Base-by-base conservation (phyloP, 2,888 invertebrate species). In the Ctenicera cuprea region DNA sequence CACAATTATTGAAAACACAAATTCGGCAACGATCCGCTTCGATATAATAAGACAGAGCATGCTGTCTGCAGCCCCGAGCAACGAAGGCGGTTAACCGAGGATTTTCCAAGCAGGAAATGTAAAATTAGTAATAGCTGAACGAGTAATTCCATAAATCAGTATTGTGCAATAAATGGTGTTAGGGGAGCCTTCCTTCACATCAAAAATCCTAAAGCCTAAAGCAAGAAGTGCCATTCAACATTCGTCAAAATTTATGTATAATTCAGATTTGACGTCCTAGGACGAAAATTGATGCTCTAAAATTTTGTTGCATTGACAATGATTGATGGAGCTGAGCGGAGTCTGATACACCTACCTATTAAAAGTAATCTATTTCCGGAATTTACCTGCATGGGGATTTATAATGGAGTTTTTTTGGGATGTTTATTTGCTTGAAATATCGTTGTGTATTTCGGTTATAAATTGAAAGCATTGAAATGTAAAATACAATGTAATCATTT, bases 201-300 rank as follows among this genome's bases (percentile, higher is more conserved):
- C 45, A 45, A 45, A 45, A 14, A 30, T 20, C 14, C 54, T 30
- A 54, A 54, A 30, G 22, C 54, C 50, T 50, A 43, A 62, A 62
- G n/a, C 14, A 14, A n/a, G n/a, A n/a, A 26, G 45, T 26, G 26
- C 9, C 26, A 48, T 30, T 45, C 63, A 63, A 45, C 48, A 64
- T 71, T 71, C 59, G 71, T 71, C 64, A 54, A 64, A 71, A 71
- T 65, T 22, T 71, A 64, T 45, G 63, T 48, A 50, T 57, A 64
- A 57, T 71, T 38, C 20, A 45, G 43, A 37, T 64, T 59, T 59
- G 65, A 65, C 65, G 65, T 62, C 12, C 50, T 63, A 38, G 63
- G 57, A 71, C 54, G 71, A 64, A 71, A 64, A 71, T 71, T 64
- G 71, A 71, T 71, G 71, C 62, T 70, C 62, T 63, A 52, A 62